Evolutionary conservation across 1,140 invertebrate genomes (phyloP).

Genomic region (Leptoteleia sp.): DNA sequence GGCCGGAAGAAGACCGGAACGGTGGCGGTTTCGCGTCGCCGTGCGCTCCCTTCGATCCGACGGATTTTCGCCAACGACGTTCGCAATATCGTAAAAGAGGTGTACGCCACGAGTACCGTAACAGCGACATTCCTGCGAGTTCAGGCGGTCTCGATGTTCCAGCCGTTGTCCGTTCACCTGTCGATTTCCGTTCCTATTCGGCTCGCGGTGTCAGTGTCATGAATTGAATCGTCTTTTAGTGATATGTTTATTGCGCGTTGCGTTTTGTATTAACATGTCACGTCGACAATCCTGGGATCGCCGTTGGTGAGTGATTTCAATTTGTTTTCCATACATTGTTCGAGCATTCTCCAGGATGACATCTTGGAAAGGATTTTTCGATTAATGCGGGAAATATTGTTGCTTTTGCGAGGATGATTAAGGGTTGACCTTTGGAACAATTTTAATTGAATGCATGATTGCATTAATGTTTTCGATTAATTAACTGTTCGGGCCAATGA

Average conservation of each 20-base stretch:
- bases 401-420: too few species aligned
- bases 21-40: background rate
- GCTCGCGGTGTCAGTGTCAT: conserved; percentile 40
- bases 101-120: conserved; percentile 55
- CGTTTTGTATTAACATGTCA: conserved; percentile 27
- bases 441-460: too few species aligned
- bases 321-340: too few species aligned
- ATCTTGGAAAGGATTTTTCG: too few species aligned
- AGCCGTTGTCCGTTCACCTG: conserved; percentile 6
- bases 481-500: too few species aligned
- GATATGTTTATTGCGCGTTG: conserved; percentile 28
- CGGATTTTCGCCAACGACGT: too few species aligned
- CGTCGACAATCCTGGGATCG: conserved; percentile 14
- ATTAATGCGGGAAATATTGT: too few species aligned
- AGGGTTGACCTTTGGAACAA: too few species aligned
- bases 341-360: too few species aligned
- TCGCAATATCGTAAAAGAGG: too few species aligned
- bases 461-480: too few species aligned
- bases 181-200: conserved; percentile 15
- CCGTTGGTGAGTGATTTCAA: conserved; percentile 26
- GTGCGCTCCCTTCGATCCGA: too few species aligned
- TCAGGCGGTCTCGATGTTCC: conserved; percentile 20
- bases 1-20: background rate
- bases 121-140: conserved; percentile 48
- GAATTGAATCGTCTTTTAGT: conserved; percentile 16